Conservation (phyloP, 2,113 vertebrate species). For the Potamarius usumacintae region DNA sequence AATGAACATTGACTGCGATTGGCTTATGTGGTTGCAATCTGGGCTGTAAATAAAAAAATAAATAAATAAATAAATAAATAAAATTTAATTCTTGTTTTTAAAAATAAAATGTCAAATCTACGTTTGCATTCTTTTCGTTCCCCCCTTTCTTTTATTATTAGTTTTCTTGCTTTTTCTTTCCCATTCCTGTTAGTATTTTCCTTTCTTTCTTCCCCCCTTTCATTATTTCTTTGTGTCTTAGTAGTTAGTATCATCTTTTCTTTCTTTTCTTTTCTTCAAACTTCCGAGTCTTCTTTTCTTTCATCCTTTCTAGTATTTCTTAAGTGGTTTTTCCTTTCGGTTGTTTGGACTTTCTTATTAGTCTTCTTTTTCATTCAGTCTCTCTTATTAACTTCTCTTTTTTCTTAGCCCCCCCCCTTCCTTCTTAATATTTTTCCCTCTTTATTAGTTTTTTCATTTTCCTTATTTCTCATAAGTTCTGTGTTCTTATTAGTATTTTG, state of each 20-base stretch:
- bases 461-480: not conserved
- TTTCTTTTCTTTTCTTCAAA: not conserved
- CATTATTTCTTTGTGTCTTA: not conserved
- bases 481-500: not conserved
- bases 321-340: not conserved
- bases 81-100: too few species aligned
- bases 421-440: not conserved
- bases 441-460: not conserved
- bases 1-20: not conserved
- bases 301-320: not conserved
- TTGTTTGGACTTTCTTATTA: not conserved
- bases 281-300: too few species aligned
- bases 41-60: too few species aligned
- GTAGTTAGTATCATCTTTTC: not conserved
- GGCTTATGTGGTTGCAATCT: too few species aligned
- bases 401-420: not conserved
- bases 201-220: not conserved
- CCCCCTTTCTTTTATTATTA: too few species aligned
- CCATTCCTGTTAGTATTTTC: too few species aligned
- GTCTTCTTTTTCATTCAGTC: not conserved
- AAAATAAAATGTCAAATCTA: too few species aligned
- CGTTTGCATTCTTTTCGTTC: too few species aligned
- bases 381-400: not conserved
- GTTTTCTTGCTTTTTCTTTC: too few species aligned
- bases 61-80: too few species aligned